Conservation (phyloP, 2,888 invertebrate species). For the Neoaliturus tenellus region DNA sequence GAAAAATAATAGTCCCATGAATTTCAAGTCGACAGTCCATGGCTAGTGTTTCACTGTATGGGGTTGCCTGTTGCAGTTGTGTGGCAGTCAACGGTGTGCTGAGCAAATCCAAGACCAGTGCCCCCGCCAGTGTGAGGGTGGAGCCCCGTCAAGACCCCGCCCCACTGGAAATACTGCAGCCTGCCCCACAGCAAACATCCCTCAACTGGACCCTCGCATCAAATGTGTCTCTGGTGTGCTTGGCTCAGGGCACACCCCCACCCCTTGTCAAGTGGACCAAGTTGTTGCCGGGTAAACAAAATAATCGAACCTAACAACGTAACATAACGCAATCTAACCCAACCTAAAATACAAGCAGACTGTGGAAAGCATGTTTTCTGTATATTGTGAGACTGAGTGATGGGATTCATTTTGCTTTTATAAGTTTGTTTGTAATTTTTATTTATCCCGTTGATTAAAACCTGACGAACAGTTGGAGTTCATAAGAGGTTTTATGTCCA, state of each 20-base stretch:
- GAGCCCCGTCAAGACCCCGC: background rate
- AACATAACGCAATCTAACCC: too few species aligned
- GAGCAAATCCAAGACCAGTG: slow-evolving; percentile 72
- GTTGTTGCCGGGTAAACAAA: slow-evolving; percentile 68
- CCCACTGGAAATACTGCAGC: slow-evolving; percentile 64
- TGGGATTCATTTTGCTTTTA: too few species aligned
- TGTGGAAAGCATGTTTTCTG: too few species aligned
- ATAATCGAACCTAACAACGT: too few species aligned
- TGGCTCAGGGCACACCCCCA: slow-evolving; percentile 78
- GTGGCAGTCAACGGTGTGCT: slow-evolving; percentile 72
- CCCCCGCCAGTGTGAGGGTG: slow-evolving; percentile 68
- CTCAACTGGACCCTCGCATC: slow-evolving; percentile 70
- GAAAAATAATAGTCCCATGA: too few species aligned
- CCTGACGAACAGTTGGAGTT: too few species aligned
- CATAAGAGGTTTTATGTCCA: too few species aligned
- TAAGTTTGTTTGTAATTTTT: too few species aligned
- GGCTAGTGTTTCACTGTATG: background rate
- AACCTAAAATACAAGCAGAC: too few species aligned
- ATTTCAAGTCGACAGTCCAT: background rate
- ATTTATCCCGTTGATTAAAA: too few species aligned
- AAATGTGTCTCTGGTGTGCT: slow-evolving; percentile 77
- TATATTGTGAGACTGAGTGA: too few species aligned
- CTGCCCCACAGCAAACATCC: background rate
- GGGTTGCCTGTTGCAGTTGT: slow-evolving; percentile 73
- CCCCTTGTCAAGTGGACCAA: slow-evolving; percentile 75